Conservation (phyloP, 2,888 invertebrate species). For the Agriopis leucophaearia region DNA sequence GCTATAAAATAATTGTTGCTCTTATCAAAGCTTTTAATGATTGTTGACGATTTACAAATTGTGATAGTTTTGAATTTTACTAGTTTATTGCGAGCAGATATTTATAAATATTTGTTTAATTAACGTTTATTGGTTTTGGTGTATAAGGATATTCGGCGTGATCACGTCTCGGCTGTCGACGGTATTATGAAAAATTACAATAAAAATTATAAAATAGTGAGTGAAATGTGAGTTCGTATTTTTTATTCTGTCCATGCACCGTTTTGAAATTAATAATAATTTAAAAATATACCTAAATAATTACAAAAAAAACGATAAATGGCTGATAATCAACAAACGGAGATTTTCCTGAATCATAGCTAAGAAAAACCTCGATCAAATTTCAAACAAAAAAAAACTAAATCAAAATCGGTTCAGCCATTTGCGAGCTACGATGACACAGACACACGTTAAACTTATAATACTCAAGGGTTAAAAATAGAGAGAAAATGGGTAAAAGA, state of each 20-base stretch:
- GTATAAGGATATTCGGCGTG: conserved; percentile 65
- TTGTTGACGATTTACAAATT: conserved; percentile 73
- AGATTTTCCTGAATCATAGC: too few relatives aligned
- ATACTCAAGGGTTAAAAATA: background rate
- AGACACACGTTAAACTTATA: too few relatives aligned
- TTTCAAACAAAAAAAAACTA: too few relatives aligned
- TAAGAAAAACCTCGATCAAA: too few relatives aligned
- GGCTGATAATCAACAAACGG: too few relatives aligned
- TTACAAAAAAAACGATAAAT: too few relatives aligned
- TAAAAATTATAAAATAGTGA: conserved; percentile 85
- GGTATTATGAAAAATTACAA: conserved; percentile 85
- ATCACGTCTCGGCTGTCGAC: conserved; percentile 66
- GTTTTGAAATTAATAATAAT: too few relatives aligned
- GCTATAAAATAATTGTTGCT: conserved; percentile 63
- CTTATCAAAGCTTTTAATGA: conserved; percentile 78
- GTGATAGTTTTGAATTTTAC: conserved; percentile 55
- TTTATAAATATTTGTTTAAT: conserved; percentile 41
- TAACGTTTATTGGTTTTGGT: conserved; percentile 43
- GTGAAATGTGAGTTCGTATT: conserved; percentile 55
- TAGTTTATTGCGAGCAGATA: conserved; percentile 52
- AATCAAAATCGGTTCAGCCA: too few relatives aligned
- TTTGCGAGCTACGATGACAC: too few relatives aligned
- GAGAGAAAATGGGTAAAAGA: background rate
- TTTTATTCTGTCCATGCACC: background rate
- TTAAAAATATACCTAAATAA: too few relatives aligned